Base-by-base conservation (phyloP, 2,113 vertebrate species). In the Hippopotamus amphibius region DNA sequence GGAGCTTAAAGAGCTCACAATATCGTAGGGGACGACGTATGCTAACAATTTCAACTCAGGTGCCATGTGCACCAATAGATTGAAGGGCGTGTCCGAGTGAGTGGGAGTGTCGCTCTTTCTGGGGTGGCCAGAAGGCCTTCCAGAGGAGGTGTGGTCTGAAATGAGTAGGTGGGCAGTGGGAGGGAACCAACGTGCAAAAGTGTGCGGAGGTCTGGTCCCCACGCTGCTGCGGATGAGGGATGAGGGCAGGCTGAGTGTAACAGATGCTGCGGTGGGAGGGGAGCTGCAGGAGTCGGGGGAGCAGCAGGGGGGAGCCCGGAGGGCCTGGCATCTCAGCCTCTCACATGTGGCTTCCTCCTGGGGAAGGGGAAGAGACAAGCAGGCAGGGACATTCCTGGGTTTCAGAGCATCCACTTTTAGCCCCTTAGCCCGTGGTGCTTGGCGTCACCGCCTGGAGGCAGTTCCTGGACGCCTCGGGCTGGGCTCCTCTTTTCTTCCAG, bases 1-100 rank as follows among this genome's bases (percentile, higher is more conserved):
- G 61, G 59, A 30, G 22, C 28, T 74, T 30, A 19, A n/a, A 28
- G 37, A n/a, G 59, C 74, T 86, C 41, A 21, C 13, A 21, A 2
- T 13, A 26, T 80, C 10, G 0, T 6, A 8, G 37, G 30, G 61
- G 33, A 43, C 50, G 11, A 13, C 5, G 11, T 7, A 24, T 16
- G 43, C 57, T 12, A 50, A 16, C 7, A 50, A 7, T n/a, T 37
- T 4, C 17, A 76, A 10, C 26, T 48, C 46, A 19, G 79, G 57
- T 15, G 22, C 33, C 0, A 4, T 0, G 2, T 13, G 48, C 3
- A 10, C 14, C 66, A 5, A 21, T 6, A 6, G 65, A 28, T 37
- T 48, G 66, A 81, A 3, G 0, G 76, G 22, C n/a, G 1, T 0
- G 2, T 19, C 86, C 28, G 55, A 41, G 30, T 72, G 53, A 8